Conservation (phyloP, 2,888 invertebrate species). For the Charanyca ferruginea region DNA sequence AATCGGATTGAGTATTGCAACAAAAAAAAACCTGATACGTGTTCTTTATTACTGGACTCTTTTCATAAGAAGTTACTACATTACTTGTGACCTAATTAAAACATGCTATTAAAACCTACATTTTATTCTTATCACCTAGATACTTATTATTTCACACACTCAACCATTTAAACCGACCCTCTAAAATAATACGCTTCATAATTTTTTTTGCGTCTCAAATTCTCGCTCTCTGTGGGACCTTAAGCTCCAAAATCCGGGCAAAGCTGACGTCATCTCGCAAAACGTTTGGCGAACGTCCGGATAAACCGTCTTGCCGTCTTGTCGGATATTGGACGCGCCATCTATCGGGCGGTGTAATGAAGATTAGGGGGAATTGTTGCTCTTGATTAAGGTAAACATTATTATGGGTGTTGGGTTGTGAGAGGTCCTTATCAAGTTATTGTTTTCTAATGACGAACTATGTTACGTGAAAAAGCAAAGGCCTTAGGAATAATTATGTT, state of each 20-base stretch:
- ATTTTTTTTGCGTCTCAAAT: constrained; percentile 2
- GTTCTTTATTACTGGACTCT: too few relatives aligned
- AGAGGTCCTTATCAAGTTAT: not conserved
- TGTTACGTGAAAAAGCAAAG: too few relatives aligned
- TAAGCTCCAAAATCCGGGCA: constrained; percentile 45
- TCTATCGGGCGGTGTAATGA: constrained; percentile 49
- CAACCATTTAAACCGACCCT: not conserved
- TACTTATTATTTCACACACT: constrained; percentile 20
- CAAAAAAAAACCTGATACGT: too few relatives aligned
- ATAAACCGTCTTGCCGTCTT: constrained; percentile 55
- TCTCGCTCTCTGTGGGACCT: constrained; percentile 33
- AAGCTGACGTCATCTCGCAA: constrained; percentile 59
- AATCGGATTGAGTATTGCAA: too few relatives aligned
- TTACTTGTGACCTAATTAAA: too few relatives aligned
- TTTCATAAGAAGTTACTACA: too few relatives aligned
- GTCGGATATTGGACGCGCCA: constrained; percentile 62
- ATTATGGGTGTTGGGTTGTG: constrained; percentile 9
- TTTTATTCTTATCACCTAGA: too few relatives aligned
- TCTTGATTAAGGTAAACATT: constrained; percentile 33
- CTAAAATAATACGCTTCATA: constrained; percentile 5
- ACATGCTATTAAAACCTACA: too few relatives aligned
- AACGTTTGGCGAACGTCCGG: constrained; percentile 53
- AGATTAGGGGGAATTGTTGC: constrained; percentile 37
- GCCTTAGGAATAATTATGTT: too few relatives aligned
- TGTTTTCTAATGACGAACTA: too few relatives aligned